These are phyloP conservation scores for Microcebus murinus DNA, from an alignment of 2,113 vertebrate genomes.

Conservation along the genomic window DNA sequence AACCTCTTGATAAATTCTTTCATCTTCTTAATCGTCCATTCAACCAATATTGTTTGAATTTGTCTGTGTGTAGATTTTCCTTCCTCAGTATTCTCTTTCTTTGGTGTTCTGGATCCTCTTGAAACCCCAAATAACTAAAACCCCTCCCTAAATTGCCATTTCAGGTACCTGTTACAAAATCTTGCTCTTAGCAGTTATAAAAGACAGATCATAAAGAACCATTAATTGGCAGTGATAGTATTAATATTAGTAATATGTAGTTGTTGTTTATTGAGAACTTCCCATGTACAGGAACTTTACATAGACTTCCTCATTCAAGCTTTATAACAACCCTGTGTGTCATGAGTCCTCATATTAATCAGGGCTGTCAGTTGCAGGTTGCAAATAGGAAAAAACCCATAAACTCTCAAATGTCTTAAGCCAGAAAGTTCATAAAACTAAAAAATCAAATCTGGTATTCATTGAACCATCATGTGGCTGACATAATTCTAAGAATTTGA, in stretches of 20 bases:
- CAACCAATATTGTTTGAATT: background rate
- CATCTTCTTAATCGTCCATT: background rate
- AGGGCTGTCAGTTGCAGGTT: background rate
- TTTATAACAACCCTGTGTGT: background rate
- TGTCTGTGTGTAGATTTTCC: background rate
- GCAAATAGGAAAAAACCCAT: background rate
- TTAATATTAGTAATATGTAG: background rate
- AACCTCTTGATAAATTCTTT: background rate
- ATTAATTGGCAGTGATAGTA: background rate
- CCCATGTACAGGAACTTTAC: background rate
- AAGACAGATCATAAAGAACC: background rate
- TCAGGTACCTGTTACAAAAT: background rate
- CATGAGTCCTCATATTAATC: background rate
- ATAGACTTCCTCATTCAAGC: background rate
- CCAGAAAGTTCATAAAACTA: background rate
- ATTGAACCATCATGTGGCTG: background rate
- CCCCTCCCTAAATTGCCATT: background rate
- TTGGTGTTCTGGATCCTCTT: background rate
- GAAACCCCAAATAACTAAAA: background rate
- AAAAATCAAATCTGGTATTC: background rate
- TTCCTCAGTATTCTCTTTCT: background rate
- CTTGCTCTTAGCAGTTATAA: background rate
- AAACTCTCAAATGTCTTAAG: background rate
- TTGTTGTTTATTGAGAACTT: background rate
- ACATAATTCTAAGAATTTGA: background rate